These are phyloP conservation scores for Eupithecia insigniata DNA, from an alignment of 2,888 invertebrate species.

Conservation along the genomic window DNA sequence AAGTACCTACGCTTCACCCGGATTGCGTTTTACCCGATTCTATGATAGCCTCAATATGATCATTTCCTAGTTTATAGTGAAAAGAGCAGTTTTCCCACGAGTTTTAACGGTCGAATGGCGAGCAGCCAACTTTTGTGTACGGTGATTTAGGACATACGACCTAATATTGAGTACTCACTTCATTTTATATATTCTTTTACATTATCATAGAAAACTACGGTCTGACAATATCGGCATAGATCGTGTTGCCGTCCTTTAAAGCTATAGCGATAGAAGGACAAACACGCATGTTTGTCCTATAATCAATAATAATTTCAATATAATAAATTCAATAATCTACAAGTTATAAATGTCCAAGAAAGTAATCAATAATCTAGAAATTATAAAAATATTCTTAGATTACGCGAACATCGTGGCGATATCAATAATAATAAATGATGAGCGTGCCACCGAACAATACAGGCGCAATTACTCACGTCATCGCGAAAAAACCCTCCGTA, in stretches of 20 bases:
- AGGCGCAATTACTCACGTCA: constrained; percentile 37
- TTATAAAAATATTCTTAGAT: not conserved
- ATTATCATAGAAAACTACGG: not conserved
- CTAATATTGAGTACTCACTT: constrained; percentile 13
- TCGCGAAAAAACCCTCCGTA: constrained; percentile 15
- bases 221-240: not conserved
- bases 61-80: constrained; percentile 57
- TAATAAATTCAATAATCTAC: not conserved
- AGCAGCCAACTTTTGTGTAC: constrained; percentile 65
- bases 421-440: constrained; percentile 38
- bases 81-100: constrained; percentile 71
- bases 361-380: not conserved
- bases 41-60: not conserved
- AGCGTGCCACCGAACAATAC: constrained; percentile 36
- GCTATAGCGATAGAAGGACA: too few relatives aligned
- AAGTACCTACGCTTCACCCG: not conserved
- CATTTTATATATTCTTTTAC: constrained; percentile 1
- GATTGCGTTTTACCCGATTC: not conserved
- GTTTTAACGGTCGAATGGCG: constrained; percentile 74
- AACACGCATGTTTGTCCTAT: too few relatives aligned
- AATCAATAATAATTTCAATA: too few relatives aligned
- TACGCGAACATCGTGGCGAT: constrained; percentile 13
- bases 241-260: not conserved
- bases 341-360: not conserved
- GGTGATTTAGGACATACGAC: constrained; percentile 30